phyloP scores from a whole-genome alignment of 2,113 vertebrate species.

The Clupea harengus region DNA sequence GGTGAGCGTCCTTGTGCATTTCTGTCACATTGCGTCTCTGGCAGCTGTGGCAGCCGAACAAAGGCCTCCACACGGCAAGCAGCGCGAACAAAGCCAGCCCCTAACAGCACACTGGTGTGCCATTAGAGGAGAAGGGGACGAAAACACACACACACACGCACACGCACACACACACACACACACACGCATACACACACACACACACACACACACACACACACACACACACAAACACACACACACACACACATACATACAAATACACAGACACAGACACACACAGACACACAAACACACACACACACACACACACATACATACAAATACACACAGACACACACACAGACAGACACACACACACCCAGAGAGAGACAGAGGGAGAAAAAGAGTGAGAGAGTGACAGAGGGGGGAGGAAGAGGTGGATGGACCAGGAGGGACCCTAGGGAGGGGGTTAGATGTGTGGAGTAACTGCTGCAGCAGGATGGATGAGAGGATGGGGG shows the following conservation, averaged over 20 bases:
- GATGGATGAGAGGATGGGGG: conserved; percentile 42
- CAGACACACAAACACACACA: too few relatives aligned
- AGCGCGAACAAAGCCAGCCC: not conserved
- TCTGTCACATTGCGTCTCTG: not conserved
- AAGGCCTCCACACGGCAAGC: too few relatives aligned
- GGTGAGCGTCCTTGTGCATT: not conserved
- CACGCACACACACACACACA: too few relatives aligned
- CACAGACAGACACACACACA: not conserved
- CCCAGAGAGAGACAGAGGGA: conserved; percentile 7
- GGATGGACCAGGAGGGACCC: too few relatives aligned
- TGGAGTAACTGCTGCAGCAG: not conserved
- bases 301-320: too few relatives aligned
- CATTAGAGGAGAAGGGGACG: conserved; percentile 23
- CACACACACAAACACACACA: not conserved
- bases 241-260: too few relatives aligned
- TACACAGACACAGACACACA: not conserved
- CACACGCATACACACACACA: too few relatives aligned
- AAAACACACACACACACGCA: not conserved
- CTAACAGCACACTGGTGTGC: conserved; percentile 51
- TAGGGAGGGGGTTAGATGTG: conserved; percentile 33
- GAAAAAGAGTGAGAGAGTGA: not conserved
- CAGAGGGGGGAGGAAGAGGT: not conserved
- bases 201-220: too few relatives aligned
- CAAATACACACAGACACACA: too few relatives aligned
- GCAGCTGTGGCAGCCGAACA: too few relatives aligned